Percentiles rank a stretch among this genome's conserved stretches.
Evolutionary conservation across 2,888 invertebrate genomes (phyloP).

Genomic region (Amaurobius ferox): DNA sequence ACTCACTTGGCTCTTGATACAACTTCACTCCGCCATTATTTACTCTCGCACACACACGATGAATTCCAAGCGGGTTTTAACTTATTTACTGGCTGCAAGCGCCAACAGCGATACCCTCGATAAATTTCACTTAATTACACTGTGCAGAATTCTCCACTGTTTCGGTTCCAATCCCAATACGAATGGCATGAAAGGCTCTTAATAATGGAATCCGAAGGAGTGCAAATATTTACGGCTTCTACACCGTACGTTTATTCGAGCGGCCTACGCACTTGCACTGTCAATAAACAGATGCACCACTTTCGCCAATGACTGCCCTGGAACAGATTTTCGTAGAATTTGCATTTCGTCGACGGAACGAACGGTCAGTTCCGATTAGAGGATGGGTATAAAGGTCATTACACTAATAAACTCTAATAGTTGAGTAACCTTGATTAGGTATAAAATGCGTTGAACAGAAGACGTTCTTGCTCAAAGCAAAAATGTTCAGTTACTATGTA

Average conservation of each 20-base stretch:
- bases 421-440: no score
- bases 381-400: no score
- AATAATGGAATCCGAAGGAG: conserved; percentile 15
- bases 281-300: conserved; percentile 15
- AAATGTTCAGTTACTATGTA: no score
- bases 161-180: background rate
- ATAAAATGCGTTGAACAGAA: no score
- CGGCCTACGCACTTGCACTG: background rate
- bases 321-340: background rate
- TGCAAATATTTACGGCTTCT: conserved; percentile 33
- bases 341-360: background rate
- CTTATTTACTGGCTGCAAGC: background rate
- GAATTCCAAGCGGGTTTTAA: background rate
- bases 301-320: background rate
- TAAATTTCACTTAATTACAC: conserved; percentile 14
- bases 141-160: background rate
- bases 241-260: background rate
- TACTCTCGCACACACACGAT: background rate
- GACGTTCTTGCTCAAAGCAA: no score
- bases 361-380: background rate
- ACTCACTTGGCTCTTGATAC: background rate
- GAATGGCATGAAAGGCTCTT: conserved; percentile 18
- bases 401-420: no score
- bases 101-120: background rate
- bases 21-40: background rate